Conservation (phyloP, 2,113 vertebrate genomes). For the Machaerirhynchus nigripectus region DNA sequence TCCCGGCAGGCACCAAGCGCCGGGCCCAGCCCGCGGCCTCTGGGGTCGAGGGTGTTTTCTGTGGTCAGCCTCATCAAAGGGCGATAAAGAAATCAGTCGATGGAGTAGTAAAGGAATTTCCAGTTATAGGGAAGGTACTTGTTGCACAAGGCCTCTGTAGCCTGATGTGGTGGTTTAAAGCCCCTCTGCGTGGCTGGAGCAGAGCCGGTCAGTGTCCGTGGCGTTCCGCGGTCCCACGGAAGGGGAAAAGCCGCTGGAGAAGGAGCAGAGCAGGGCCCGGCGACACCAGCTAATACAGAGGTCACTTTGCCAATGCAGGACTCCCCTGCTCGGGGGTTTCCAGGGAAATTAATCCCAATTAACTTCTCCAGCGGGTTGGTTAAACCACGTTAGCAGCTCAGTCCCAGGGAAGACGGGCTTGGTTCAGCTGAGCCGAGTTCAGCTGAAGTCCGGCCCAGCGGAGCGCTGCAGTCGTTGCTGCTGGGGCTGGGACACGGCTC, state of each 20-base stretch:
- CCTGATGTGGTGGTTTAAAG: neutral
- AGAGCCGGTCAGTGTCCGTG: neutral
- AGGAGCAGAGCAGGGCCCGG: neutral
- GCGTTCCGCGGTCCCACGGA: neutral
- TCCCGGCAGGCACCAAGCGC: neutral
- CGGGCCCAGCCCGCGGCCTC: neutral
- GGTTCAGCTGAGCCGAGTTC: neutral
- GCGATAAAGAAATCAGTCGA: neutral
- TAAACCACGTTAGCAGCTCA: neutral
- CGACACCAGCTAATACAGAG: neutral
- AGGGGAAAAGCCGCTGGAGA: neutral
- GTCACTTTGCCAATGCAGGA: neutral
- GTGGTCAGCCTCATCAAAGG: constrained; percentile 2
- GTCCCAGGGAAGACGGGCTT: neutral
- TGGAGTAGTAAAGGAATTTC: constrained; percentile 25
- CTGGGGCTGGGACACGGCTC: fast-evolving
- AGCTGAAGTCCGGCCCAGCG: neutral
- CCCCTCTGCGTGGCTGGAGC: neutral
- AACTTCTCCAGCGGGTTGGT: neutral
- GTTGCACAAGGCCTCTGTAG: neutral
- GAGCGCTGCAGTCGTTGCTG: neutral
- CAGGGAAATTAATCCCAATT: constrained; percentile 31
- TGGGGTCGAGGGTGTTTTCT: neutral
- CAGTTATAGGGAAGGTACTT: neutral
- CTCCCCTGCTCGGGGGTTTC: neutral